Base-by-base conservation (phyloP, 1,140 invertebrate genomes). In the Tetranychus urticae region DNA sequence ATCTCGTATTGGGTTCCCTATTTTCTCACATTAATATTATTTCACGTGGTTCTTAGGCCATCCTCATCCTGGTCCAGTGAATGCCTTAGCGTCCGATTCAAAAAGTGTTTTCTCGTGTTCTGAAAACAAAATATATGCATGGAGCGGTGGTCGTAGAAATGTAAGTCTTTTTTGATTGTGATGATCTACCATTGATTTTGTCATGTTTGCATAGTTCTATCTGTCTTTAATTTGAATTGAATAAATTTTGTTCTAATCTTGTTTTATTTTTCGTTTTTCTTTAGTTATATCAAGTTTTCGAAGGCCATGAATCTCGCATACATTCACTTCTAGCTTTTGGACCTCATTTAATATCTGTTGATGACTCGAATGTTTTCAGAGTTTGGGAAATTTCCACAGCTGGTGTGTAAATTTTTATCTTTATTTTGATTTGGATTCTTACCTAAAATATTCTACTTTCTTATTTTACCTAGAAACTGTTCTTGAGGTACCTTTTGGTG, bases 321-420 rank as follows among this genome's bases (percentile, higher is more conserved):
- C 80, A 83, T 65, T 69, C 83, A 10, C 67, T 97, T n/a, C 69
- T 93, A 64, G 85, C 90, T 14, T 93, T 96, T 74, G 88, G 84
- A 3, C 71, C 76, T 33, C 84, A 89, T 73, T 73, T 97, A 35
- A 77, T 97, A 62, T 85, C 88, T 0, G 75, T 94, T 13, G 90
- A 97, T 72, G 80, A 82, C 68, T 71, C 73, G 1, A 89, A 83
- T 71, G 72, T 75, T 55, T 55, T 97, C 0, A 84, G 81, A 73
- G 76, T 93, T 23, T 96, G 88, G 86, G 81, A 92, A 70, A 83
- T 92, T 1, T 81, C 82, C 66, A 76, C 79, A 0, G 82, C 85
- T 71, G 78, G 79, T 81, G 14, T 75, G 46, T 47, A 23, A 23
- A 23, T 23, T 23, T 23, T 47, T 2, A 80, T 66, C 66, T 81